Percentiles rank a stretch among this genome's conserved stretches.
phyloP scores from a whole-genome alignment of 2,888 invertebrate species.

The Coelopa pilipes region DNA sequence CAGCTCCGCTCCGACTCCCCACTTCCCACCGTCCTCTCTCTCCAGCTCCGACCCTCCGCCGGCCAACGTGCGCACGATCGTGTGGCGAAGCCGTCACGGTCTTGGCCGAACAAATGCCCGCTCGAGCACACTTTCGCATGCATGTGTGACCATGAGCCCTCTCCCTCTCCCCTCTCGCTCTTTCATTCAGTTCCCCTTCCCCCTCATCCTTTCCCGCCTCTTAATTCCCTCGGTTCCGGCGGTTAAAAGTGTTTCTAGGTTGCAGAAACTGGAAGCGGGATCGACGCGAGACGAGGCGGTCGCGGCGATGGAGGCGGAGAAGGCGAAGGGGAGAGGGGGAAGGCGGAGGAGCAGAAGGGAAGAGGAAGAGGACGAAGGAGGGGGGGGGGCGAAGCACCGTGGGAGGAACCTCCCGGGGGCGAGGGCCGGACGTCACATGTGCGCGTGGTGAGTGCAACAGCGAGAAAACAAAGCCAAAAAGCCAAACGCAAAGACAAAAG shows the following conservation, averaged over 20 bases:
- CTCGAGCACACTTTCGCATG: conserved; percentile 51
- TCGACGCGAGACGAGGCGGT: not conserved
- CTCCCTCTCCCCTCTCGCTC: too few species aligned
- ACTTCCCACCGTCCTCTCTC: not conserved
- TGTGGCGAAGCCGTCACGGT: conserved; percentile 39
- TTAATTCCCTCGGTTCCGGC: too few species aligned
- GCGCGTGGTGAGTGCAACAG: conserved; percentile 18
- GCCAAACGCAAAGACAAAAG: too few species aligned
- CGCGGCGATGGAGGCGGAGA: not conserved
- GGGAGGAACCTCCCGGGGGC: not conserved
- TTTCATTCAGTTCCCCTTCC: too few species aligned
- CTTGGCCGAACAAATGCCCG: conserved; percentile 43
- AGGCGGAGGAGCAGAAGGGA: too few species aligned
- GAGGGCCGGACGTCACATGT: conserved; percentile 18
- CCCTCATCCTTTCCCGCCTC: too few species aligned
- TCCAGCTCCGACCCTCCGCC: conserved; percentile 28
- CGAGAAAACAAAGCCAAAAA: not conserved
- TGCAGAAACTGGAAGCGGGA: not conserved
- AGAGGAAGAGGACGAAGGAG: too few species aligned
- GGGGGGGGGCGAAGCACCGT: not conserved
- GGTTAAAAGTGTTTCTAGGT: conserved; percentile 31
- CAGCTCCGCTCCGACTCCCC: not conserved
- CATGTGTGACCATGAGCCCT: conserved; percentile 43
- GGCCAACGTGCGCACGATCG: conserved; percentile 29
- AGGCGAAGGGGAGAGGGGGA: too few species aligned